A percentile compares a stretch with the other conserved stretches of the same genome.
Evolutionary conservation across 2,797 vertebrate species (phyloP).

Genomic region (Chloroceryle amazona): DNA sequence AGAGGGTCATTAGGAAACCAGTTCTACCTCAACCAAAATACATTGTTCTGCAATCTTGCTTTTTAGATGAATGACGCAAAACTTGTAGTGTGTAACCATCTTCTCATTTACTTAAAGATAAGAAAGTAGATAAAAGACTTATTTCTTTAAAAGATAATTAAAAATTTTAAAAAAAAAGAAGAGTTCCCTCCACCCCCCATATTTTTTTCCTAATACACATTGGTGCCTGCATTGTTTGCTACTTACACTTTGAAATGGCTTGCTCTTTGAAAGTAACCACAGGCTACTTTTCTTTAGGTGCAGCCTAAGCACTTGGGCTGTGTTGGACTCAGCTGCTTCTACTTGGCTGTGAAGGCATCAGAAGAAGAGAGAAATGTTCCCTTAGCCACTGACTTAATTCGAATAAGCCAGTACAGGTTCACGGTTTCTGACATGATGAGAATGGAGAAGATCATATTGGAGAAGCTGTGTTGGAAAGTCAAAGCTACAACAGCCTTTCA

Average conservation of each 20-base stretch:
- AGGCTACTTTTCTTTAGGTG: slow-evolving; percentile 82
- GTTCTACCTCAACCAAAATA: background rate
- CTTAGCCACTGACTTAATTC: slow-evolving; percentile 92
- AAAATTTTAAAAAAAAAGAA: background rate
- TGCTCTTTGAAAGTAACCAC: background rate
- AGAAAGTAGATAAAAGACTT: background rate
- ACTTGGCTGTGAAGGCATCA: slow-evolving; percentile 90
- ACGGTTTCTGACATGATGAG: slow-evolving; percentile 96
- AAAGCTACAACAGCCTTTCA: slow-evolving; percentile 92
- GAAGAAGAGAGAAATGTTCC: slow-evolving; percentile 95
- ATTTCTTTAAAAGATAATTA: background rate
- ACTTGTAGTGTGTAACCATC: rapidly evolving
- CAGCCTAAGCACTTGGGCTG: slow-evolving; percentile 96
- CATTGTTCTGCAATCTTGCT: background rate
- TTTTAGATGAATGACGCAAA: background rate
- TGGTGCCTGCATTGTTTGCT: background rate
- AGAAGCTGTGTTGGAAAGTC: slow-evolving; percentile 94
- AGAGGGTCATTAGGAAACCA: background rate
- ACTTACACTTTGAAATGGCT: background rate
- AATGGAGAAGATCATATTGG: slow-evolving; percentile 96
- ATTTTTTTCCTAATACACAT: background rate
- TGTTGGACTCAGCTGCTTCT: slow-evolving; percentile 95
- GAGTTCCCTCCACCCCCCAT: rapidly evolving
- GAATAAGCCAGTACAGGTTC: slow-evolving; percentile 96
- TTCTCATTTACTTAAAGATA: background rate